Conservation (phyloP, 2,888 invertebrate species). For the Epistrophe eligans region DNA sequence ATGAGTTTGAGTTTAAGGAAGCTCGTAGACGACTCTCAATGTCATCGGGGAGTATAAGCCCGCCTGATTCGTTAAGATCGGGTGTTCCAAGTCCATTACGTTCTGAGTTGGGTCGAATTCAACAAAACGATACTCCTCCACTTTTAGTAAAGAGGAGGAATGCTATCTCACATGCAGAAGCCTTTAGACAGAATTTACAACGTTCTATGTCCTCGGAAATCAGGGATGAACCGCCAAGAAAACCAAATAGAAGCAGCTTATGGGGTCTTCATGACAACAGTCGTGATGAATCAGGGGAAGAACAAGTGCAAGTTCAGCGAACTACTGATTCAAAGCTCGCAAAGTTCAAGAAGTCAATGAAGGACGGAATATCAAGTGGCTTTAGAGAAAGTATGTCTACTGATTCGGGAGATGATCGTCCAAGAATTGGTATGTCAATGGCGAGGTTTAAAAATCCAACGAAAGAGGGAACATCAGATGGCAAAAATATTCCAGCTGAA, state of each 20-base stretch:
- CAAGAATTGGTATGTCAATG: background rate
- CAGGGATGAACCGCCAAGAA: conserved; percentile 74
- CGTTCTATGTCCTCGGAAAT: conserved; percentile 72
- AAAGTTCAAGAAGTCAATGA: conserved; percentile 16
- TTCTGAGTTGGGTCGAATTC: conserved; percentile 48
- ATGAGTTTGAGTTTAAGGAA: conserved; percentile 79
- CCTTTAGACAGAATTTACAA: conserved; percentile 74
- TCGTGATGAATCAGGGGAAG: conserved; percentile 1
- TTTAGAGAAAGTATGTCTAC: background rate
- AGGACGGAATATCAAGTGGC: background rate
- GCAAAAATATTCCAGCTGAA: background rate
- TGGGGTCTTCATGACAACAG: conserved; percentile 60
- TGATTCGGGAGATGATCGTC: conserved; percentile 10
- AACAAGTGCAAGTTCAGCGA: conserved; percentile 2
- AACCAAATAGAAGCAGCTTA: conserved; percentile 65
- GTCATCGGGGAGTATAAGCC: conserved; percentile 76
- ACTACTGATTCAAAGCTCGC: background rate
- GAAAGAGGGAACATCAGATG: background rate
- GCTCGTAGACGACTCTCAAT: conserved; percentile 77
- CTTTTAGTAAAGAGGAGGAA: conserved; percentile 53
- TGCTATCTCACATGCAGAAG: conserved; percentile 78
- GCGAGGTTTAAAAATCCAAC: conserved; percentile 33
- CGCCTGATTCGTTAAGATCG: conserved; percentile 70
- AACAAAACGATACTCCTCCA: conserved; percentile 47
- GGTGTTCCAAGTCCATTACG: conserved; percentile 69